A percentile compares a stretch with the other conserved stretches of the same genome.
Conservation (phyloP, 2,797 vertebrate genomes). For the Sebastes baramenuke region DNA sequence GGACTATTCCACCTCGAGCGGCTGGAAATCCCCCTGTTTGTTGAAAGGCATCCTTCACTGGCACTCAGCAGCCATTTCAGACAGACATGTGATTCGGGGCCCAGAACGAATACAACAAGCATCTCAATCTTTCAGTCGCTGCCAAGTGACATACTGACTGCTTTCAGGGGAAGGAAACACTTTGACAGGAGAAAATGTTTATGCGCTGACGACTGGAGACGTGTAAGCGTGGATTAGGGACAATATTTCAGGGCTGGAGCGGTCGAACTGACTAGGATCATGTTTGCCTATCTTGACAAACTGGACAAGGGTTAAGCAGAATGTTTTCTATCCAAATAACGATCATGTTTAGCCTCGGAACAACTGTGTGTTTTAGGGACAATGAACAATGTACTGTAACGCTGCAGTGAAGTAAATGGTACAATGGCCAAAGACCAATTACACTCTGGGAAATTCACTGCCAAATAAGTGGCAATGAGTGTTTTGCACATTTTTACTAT, state of each 20-base stretch:
- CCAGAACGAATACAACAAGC: slow-evolving; percentile 62
- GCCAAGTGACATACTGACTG: slow-evolving; percentile 60
- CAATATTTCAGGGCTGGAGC: slow-evolving; percentile 46
- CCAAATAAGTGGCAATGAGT: slow-evolving; percentile 27
- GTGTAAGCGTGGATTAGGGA: slow-evolving; percentile 41
- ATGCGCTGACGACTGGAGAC: slow-evolving; percentile 31
- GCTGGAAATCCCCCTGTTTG: slow-evolving; percentile 73
- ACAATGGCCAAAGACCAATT: slow-evolving; percentile 9
- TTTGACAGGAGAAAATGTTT: slow-evolving; percentile 65
- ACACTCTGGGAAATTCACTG: slow-evolving; percentile 7
- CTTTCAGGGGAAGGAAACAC: slow-evolving; percentile 62
- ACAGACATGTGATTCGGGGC: slow-evolving; percentile 59
- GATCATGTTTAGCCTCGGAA: slow-evolving; percentile 17
- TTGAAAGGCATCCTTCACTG: slow-evolving; percentile 75
- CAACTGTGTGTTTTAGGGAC: slow-evolving; percentile 35
- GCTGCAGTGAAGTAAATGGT: slow-evolving; percentile 11
- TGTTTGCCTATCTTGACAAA: slow-evolving; percentile 59
- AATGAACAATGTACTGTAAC: slow-evolving; percentile 31
- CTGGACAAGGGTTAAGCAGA: slow-evolving; percentile 7
- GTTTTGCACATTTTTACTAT: slow-evolving; percentile 27
- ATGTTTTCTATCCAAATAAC: slow-evolving; percentile 63
- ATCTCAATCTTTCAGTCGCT: slow-evolving; percentile 68
- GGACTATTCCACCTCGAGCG: slow-evolving; percentile 64
- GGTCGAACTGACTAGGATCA: slow-evolving; percentile 40
- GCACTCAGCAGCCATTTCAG: slow-evolving; percentile 70